Conservation (phyloP, 2,113 vertebrate species). For the Psilopsiagon aurifrons region DNA sequence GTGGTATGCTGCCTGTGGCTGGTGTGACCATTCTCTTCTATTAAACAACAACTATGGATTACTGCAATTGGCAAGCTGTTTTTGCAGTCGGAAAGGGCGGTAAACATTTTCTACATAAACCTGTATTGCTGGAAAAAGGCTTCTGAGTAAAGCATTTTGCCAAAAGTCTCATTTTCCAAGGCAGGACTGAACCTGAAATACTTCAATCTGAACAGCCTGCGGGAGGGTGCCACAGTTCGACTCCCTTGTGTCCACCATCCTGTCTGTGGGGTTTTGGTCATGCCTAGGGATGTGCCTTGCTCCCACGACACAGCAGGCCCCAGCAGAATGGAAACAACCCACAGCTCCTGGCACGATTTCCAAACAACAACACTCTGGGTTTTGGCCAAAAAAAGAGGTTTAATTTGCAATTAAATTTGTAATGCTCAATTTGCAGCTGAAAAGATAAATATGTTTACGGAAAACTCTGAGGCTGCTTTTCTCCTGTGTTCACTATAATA, state of each 20-base stretch:
- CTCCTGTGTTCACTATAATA: not conserved
- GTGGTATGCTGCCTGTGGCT: not conserved
- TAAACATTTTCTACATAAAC: not conserved
- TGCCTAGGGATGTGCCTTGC: not conserved
- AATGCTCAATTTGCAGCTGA: slow-evolving; percentile 14
- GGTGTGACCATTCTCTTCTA: not conserved
- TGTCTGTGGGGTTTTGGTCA: not conserved
- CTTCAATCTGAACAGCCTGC: not conserved
- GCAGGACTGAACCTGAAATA: not conserved
- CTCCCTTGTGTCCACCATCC: not conserved
- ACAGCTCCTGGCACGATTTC: not conserved
- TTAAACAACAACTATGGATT: not conserved
- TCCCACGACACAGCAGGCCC: rapidly evolving
- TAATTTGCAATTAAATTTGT: slow-evolving; percentile 4
- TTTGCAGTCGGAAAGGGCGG: not conserved
- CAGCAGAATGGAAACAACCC: not conserved
- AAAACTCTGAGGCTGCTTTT: not conserved
- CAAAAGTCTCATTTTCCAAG: not conserved
- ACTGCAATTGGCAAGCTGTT: not conserved
- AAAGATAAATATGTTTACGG: slow-evolving; percentile 20
- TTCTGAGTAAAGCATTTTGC: not conserved
- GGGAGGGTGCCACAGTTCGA: not conserved
- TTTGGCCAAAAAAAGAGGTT: not conserved
- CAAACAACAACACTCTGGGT: not conserved
- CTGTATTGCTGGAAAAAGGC: not conserved